These are phyloP conservation scores for Idaea biselata DNA, from an alignment of 2,888 invertebrate species.

Conservation along the genomic window DNA sequence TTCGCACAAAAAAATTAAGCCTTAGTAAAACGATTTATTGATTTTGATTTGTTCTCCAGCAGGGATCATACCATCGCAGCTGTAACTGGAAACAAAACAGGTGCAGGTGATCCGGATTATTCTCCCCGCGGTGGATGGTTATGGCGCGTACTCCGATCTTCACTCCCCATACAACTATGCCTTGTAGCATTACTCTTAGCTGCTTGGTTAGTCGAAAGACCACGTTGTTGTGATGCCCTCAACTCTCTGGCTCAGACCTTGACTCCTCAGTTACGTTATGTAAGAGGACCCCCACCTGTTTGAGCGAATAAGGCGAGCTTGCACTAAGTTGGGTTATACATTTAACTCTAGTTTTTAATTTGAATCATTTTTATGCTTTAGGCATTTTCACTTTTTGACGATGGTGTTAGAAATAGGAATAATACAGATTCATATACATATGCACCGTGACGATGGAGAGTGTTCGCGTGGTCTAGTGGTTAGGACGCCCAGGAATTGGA, in stretches of 20 bases:
- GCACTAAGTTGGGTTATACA: too few species aligned
- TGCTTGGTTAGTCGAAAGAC: conserved; percentile 87
- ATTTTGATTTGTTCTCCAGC: conserved; percentile 32
- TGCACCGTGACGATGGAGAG: too few species aligned
- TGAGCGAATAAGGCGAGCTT: conserved; percentile 55
- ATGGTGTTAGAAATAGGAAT: conserved; percentile 27
- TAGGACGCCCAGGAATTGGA: too few species aligned
- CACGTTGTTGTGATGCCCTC: conserved; percentile 88
- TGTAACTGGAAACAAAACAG: conserved; percentile 71
- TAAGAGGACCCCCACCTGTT: conserved; percentile 91
- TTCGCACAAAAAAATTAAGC: too few species aligned
- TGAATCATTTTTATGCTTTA: too few species aligned
- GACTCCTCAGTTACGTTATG: conserved; percentile 89
- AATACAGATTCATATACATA: too few species aligned
- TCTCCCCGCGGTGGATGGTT: conserved; percentile 82
- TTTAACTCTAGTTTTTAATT: too few species aligned
- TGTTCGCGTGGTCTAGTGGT: too few species aligned
- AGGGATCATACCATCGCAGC: conserved; percentile 50
- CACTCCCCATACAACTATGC: conserved; percentile 89
- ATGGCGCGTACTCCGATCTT: conserved; percentile 87
- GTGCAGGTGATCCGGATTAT: conserved; percentile 80
- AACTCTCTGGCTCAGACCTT: conserved; percentile 88
- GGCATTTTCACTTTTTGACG: conserved; percentile 4
- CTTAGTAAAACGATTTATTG: neutral
- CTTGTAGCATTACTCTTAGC: conserved; percentile 87